Percentiles rank a stretch among this genome's conserved stretches.
phyloP scores from a whole-genome alignment of 92 coral and sea anemone genomes.

The Plumapathes pennacea region DNA sequence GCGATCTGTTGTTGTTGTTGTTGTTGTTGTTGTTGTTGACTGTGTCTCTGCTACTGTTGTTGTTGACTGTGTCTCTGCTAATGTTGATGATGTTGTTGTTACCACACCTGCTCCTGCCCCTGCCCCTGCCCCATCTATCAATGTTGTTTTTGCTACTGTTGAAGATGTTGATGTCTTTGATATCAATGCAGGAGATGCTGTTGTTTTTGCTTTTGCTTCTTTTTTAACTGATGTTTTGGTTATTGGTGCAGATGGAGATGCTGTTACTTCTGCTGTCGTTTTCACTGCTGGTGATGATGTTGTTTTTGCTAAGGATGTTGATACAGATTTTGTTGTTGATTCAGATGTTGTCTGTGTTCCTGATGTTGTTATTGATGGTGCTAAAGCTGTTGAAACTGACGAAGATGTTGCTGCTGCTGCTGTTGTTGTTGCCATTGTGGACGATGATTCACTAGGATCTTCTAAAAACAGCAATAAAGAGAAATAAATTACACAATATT shows the following conservation, averaged over 20 bases:
- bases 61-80: background rate
- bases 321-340: background rate
- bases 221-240: background rate
- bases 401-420: too few relatives aligned
- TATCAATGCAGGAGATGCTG: background rate
- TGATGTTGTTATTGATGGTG: background rate
- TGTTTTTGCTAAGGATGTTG: too few relatives aligned
- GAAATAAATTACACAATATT: too few relatives aligned
- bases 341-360: background rate
- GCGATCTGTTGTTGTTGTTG: too few relatives aligned
- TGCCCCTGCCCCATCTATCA: background rate
- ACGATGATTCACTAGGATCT: too few relatives aligned
- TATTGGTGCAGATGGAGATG: background rate
- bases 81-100: constrained; percentile 4
- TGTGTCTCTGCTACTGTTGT: background rate
- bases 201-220: background rate
- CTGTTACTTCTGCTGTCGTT: background rate
- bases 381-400: too few relatives aligned
- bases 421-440: too few relatives aligned
- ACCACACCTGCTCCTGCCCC: background rate
- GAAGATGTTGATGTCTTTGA: background rate
- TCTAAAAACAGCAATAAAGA: too few relatives aligned
- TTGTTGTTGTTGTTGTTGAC: too few relatives aligned
- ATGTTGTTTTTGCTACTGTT: background rate
- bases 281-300: too few relatives aligned